phyloP scores from a whole-genome alignment of 2,113 vertebrate species.

The Lichenostomus cassidix region DNA sequence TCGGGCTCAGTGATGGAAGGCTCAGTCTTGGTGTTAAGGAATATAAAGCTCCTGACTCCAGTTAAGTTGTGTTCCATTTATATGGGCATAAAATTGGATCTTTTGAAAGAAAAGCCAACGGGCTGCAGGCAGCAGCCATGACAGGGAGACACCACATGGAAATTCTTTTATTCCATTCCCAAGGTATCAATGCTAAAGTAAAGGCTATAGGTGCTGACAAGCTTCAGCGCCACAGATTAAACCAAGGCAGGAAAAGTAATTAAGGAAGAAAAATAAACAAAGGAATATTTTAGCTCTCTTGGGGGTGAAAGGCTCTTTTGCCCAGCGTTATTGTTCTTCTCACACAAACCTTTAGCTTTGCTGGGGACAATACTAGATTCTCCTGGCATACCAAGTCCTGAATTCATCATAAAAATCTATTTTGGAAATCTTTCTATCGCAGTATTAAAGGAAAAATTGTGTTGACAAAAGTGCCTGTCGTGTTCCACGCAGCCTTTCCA shows the following conservation, averaged over 20 bases:
- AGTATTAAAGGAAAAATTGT: background rate
- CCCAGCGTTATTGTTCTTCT: conserved; percentile 25
- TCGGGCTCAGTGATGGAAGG: background rate
- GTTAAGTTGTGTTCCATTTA: background rate
- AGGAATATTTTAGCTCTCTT: conserved; percentile 33
- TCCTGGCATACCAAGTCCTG: conserved; percentile 44
- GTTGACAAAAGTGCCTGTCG: background rate
- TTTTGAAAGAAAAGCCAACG: background rate
- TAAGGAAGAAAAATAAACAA: conserved; percentile 21
- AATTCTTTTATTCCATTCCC: background rate
- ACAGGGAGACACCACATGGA: background rate
- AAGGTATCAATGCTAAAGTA: background rate
- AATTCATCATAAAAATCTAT: background rate
- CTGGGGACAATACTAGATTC: conserved; percentile 58
- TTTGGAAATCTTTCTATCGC: conserved; percentile 5
- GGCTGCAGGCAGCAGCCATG: background rate
- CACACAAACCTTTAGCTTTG: conserved; percentile 25
- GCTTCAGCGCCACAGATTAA: background rate
- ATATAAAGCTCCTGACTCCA: background rate
- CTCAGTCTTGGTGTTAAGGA: background rate
- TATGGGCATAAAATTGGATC: background rate
- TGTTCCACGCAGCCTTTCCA: background rate
- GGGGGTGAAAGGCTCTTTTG: conserved; percentile 43
- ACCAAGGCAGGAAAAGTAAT: conserved; percentile 39
- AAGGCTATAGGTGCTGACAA: conserved; percentile 6